Evolutionary conservation across 2,113 vertebrate species (phyloP), one percentile per base, ranked within the genome.

Genomic region (Ictalurus punctatus): DNA sequence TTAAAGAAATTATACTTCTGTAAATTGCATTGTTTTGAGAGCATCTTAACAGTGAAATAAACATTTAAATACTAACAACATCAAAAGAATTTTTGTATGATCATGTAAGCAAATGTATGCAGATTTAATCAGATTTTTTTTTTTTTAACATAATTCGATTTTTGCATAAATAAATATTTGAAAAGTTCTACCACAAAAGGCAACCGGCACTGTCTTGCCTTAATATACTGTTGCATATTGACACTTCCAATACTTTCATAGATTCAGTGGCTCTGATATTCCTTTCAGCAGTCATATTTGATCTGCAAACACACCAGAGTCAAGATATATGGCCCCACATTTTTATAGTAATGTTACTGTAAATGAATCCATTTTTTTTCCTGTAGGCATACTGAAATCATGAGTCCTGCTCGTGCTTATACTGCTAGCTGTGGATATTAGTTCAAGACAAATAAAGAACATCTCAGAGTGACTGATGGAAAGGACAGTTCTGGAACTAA

Each of bases 401-500:
- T n/a, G 61, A 34, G 37, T 65, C 37, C 37, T 78, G 1, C 54
- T 25, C 6, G 9, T 82, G 52, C 61, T 81, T 44, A 63, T 30
- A 56, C 54, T 48, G 67, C 54, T 74, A 5, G 4, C 12, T 37
- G 69, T 88, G 71, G 85, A 89, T 65, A 78, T 83, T 59, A 48
- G 21, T 48, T 56, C 40, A 61, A 78, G 25, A 12, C 58, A 67
- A 76, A 82, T 84, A 37, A 71, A 61, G 80, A 58, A 84, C 63
- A 25, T 37, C 67, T 30, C 69, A n/a, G 34, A 25, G 65, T 23
- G 69, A 73, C n/a, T 69, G 83, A 88, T 85, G 61, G 90, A 86
- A 69, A 85, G 85, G 67, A 92, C 93, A 88, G 89, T 92, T 90
- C 37, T 83, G 87, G 88, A 93, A 84, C 86, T 81, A 90, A 86